Conservation (phyloP, 2,113 vertebrate species). For the Tor tambroides region DNA sequence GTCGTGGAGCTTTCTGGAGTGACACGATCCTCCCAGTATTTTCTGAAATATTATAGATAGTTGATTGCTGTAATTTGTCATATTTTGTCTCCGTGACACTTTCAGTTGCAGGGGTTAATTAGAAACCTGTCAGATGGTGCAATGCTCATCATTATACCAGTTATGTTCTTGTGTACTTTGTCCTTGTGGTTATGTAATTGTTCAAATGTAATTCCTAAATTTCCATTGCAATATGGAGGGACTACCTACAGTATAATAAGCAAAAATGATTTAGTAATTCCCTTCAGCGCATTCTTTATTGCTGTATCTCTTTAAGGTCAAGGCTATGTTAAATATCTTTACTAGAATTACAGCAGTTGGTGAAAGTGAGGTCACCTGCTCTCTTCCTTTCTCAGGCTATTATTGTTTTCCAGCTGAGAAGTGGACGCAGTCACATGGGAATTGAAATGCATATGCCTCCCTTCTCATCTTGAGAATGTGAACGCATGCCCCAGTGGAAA, state of each 20-base stretch:
- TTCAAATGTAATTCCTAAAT: background rate
- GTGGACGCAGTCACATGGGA: background rate
- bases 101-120: constrained; percentile 59
- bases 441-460: background rate
- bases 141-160: constrained; percentile 32
- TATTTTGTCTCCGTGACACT: constrained; percentile 46
- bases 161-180: constrained; percentile 39
- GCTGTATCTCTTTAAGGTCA: background rate
- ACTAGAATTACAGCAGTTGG: background rate
- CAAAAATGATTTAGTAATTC: background rate
- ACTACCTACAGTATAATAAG: background rate
- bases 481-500: no score
- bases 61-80: constrained; percentile 41
- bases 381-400: background rate
- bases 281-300: background rate
- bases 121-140: constrained; percentile 52
- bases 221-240: background rate
- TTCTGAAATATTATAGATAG: constrained; percentile 42
- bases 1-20: background rate
- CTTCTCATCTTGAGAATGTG: background rate
- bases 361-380: background rate
- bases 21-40: constrained; percentile 11
- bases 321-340: background rate
- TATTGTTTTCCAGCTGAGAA: background rate
- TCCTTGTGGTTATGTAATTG: constrained; percentile 41